A percentile compares a stretch with the other conserved stretches of the same genome.
Conservation (phyloP, 2,888 invertebrate genomes). For the Allygus modestus region DNA sequence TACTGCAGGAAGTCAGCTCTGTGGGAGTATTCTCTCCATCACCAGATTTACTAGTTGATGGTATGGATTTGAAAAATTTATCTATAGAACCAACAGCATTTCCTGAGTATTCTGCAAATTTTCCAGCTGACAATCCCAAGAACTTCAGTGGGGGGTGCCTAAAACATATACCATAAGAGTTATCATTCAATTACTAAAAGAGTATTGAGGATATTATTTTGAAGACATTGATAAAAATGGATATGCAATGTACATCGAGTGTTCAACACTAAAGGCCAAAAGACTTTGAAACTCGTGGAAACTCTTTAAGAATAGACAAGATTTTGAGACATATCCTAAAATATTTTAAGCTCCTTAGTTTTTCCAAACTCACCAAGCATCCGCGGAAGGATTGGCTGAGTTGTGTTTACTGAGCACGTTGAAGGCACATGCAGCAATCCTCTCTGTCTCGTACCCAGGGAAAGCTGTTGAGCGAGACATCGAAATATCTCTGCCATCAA, state of each 20-base stretch:
- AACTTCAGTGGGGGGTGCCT: slow-evolving; percentile 81
- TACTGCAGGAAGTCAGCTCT: background rate
- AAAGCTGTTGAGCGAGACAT: slow-evolving; percentile 81
- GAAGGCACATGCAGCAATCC: slow-evolving; percentile 82
- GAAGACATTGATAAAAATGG: too few species aligned
- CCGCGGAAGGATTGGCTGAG: slow-evolving; percentile 71
- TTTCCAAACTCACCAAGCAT: slow-evolving; percentile 71
- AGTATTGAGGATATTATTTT: too few species aligned
- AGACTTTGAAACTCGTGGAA: too few species aligned
- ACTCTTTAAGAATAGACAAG: too few species aligned
- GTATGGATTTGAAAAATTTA: slow-evolving; percentile 77
- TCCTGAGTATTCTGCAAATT: slow-evolving; percentile 79
- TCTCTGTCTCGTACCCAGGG: slow-evolving; percentile 81
- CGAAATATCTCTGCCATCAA: slow-evolving; percentile 78
- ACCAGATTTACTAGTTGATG: slow-evolving; percentile 46
- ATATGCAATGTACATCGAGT: too few species aligned
- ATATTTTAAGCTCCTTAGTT: too few species aligned
- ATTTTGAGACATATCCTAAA: too few species aligned
- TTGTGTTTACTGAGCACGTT: slow-evolving; percentile 82
- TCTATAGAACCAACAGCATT: slow-evolving; percentile 72
- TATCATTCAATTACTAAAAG: too few species aligned
- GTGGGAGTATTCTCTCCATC: background rate
- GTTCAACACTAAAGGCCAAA: too few species aligned
- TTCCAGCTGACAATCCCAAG: slow-evolving; percentile 87
- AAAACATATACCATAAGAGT: too few species aligned